Percentiles rank a stretch among this genome's conserved stretches.
phyloP scores from a whole-genome alignment of 2,888 invertebrate genomes.

The Eledone cirrhosa region DNA sequence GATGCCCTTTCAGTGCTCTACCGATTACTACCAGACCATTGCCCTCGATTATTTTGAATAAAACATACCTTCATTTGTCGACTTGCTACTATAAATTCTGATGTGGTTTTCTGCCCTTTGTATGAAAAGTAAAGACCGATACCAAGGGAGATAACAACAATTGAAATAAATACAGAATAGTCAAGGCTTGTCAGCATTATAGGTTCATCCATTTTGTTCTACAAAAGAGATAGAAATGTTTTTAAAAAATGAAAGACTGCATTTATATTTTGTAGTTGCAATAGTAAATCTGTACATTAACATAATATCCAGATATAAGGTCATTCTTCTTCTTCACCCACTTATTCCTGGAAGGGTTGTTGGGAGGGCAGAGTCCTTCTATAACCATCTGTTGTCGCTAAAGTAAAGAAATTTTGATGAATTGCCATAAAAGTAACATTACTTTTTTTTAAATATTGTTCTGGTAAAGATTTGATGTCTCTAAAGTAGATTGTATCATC shows the following conservation, averaged over 20 bases:
- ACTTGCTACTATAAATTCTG: slow-evolving; percentile 49
- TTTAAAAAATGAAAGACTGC: neutral
- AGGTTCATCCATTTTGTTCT: neutral
- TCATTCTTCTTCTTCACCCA: neutral
- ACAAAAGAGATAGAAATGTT: neutral
- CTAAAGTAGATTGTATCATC: too few relatives aligned
- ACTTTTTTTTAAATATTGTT: too few relatives aligned
- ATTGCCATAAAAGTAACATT: too few relatives aligned
- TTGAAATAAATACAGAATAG: slow-evolving; percentile 44
- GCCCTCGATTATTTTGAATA: too few relatives aligned
- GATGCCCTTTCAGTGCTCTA: too few relatives aligned
- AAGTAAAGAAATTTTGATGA: too few relatives aligned
- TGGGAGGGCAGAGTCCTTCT: too few relatives aligned
- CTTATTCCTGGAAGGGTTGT: neutral
- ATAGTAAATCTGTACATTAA: neutral
- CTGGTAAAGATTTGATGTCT: too few relatives aligned
- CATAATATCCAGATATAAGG: neutral
- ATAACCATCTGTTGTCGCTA: too few relatives aligned
- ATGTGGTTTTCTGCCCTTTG: slow-evolving; percentile 38
- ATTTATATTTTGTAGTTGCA: neutral
- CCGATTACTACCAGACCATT: too few relatives aligned
- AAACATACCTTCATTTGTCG: slow-evolving; percentile 39
- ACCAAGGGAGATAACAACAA: slow-evolving; percentile 44
- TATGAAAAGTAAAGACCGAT: slow-evolving; percentile 48
- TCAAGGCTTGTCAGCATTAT: slow-evolving; percentile 40